Conservation (phyloP, 2,113 vertebrate species). For the Mugil cephalus region DNA sequence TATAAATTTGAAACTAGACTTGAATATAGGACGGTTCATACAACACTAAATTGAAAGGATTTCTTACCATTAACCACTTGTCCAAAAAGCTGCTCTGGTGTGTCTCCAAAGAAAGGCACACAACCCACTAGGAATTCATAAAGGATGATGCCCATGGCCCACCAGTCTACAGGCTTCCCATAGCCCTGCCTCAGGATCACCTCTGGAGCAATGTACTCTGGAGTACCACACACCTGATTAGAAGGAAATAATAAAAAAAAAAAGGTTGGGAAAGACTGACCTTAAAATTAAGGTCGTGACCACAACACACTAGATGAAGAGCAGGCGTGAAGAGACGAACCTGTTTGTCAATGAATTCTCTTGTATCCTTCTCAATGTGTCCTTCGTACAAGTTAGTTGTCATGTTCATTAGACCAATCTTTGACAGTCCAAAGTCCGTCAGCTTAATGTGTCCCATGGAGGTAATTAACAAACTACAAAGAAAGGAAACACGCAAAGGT, state of each 20-base stretch:
- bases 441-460: constrained; percentile 97
- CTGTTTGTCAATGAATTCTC: constrained; percentile 97
- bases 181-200: constrained; percentile 96
- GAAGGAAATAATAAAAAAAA: not conserved
- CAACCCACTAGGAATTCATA: constrained; percentile 97
- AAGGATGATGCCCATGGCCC: constrained; percentile 95
- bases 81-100: constrained; percentile 94
- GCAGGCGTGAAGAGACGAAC: constrained; percentile 62
- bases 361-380: constrained; percentile 94
- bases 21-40: not conserved
- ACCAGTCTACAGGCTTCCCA: constrained; percentile 97
- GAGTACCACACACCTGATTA: constrained; percentile 94
- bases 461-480: constrained; percentile 92
- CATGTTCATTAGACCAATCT: constrained; percentile 98
- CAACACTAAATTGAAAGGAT: not conserved
- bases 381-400: constrained; percentile 97
- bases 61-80: constrained; percentile 94
- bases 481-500: constrained; percentile 31
- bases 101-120: constrained; percentile 96
- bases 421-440: constrained; percentile 95
- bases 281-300: not conserved
- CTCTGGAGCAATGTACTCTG: constrained; percentile 95
- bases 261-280: not conserved
- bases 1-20: not conserved
- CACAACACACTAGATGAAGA: not conserved